Percentiles rank a stretch among this genome's conserved stretches.
These are phyloP conservation scores for Turdus rufiventris DNA, from an alignment of 2,113 vertebrate genomes.

Conservation along the genomic window DNA sequence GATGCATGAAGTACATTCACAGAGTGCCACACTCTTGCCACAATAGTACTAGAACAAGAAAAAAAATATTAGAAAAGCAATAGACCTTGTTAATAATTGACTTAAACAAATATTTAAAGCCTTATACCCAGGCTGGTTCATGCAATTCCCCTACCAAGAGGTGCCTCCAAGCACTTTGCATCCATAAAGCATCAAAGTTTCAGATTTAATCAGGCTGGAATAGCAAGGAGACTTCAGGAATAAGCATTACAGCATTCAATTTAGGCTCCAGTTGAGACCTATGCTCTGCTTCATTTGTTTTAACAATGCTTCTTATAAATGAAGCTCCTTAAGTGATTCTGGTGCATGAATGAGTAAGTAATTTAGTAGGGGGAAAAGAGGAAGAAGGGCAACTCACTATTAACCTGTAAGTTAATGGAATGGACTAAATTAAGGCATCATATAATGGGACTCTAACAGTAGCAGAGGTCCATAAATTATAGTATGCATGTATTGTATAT, in stretches of 20 bases:
- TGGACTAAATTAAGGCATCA: neutral
- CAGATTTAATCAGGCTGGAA: slow-evolving; percentile 69
- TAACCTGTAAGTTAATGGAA: slow-evolving; percentile 38
- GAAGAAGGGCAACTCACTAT: slow-evolving; percentile 33
- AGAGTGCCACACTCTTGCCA: slow-evolving; percentile 32
- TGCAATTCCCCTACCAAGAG: slow-evolving; percentile 23
- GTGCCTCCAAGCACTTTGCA: slow-evolving; percentile 61
- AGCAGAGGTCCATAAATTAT: neutral
- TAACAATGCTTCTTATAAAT: slow-evolving; percentile 60
- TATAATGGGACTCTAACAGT: neutral
- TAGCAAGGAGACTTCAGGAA: slow-evolving; percentile 63
- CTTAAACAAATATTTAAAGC: slow-evolving; percentile 64
- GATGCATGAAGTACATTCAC: slow-evolving; percentile 69
- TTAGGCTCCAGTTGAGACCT: slow-evolving; percentile 35
- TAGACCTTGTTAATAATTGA: slow-evolving; percentile 75
- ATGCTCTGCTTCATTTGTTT: slow-evolving; percentile 70
- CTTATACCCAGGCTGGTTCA: slow-evolving; percentile 35
- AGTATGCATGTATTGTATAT: neutral
- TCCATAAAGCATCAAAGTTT: slow-evolving; percentile 66
- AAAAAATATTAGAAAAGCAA: slow-evolving; percentile 1
- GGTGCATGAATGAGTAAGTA: slow-evolving; percentile 31
- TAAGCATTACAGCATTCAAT: slow-evolving; percentile 63
- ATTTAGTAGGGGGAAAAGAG: neutral
- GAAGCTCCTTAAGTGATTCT: slow-evolving; percentile 57
- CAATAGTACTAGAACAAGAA: slow-evolving; percentile 55